Base-by-base conservation (phyloP, 2,888 invertebrate genomes). In the Diplazon laetatorius region DNA sequence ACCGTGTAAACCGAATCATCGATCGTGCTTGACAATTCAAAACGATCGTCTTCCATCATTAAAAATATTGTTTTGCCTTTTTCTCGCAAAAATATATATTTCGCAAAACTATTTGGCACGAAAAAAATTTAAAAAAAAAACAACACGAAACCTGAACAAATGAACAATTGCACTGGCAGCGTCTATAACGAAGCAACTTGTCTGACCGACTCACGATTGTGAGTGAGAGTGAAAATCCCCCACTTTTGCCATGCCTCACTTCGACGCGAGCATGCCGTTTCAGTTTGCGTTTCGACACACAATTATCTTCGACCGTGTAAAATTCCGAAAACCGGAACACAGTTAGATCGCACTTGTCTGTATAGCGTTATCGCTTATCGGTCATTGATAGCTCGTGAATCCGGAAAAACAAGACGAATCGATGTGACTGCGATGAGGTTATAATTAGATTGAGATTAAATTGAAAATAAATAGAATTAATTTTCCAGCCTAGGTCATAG, bases 191-290 rank as follows among this genome's bases (percentile, higher is more conserved):
- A 48, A 76, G 63, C 42, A 52, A 63, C 62, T 76, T 57, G 72
- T 59, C 48, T 70, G 78, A 57, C 25, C 69, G 59, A 69, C 52
- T 60, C 37, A 16, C 65, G 68, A 63, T 52, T 69, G 69, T 39
- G 72, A 83, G 87, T 85, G 87, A 87, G 87, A 87, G 87, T 83
- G 74, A 68, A 68, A 71, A n/a, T 81, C 85, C 87, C 85, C 88
- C 87, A 87, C 88, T 85, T 87, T 85, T 80, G 69, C 78, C 18
- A n/a, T n/a, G n/a, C n/a, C n/a, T n/a, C n/a, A 42, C 76, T 9
- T 52, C 65, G 60, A 65, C 52, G n/a, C n/a, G 70, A 62, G 74
- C 75, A 30, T 80, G 62, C 39, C 20, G 52, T 52, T 42, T 63
- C 18, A n/a, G n/a, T n/a, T n/a, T 6, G 52, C 83, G 81, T 80